These are phyloP conservation scores for Leptinotarsa haldemani DNA, from an alignment of 2,888 invertebrate species.

Conservation along the genomic window DNA sequence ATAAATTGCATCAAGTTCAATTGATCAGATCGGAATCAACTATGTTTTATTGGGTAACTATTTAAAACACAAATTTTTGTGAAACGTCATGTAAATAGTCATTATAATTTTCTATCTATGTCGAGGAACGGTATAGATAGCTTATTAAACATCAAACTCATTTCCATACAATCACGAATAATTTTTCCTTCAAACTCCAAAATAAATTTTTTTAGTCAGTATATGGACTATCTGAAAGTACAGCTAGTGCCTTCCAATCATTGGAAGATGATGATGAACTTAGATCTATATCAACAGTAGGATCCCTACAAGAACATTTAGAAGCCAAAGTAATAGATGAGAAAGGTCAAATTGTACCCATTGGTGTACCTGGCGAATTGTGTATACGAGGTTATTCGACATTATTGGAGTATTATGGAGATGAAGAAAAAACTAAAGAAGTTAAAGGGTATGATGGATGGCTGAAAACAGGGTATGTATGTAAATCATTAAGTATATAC, in stretches of 20 bases:
- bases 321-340: slow-evolving; percentile 77
- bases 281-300: slow-evolving; percentile 68
- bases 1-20: no score
- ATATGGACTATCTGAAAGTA: slow-evolving; percentile 73
- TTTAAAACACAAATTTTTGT: no score
- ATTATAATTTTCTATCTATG: no score
- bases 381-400: slow-evolving; percentile 78
- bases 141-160: no score
- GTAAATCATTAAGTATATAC: background rate
- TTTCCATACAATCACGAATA: no score
- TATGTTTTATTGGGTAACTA: no score
- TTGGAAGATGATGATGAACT: slow-evolving; percentile 65
- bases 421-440: slow-evolving; percentile 79
- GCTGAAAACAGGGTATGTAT: slow-evolving; percentile 81
- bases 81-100: no score
- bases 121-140: no score
- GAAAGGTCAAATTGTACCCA: slow-evolving; percentile 74
- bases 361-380: slow-evolving; percentile 82
- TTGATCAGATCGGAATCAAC: no score
- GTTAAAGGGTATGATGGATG: slow-evolving; percentile 77
- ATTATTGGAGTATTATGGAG: slow-evolving; percentile 89
- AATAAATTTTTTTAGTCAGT: slow-evolving; percentile 65
- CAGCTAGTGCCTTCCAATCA: slow-evolving; percentile 70
- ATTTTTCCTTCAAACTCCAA: no score
- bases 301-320: slow-evolving; percentile 69